These are phyloP conservation scores for Oegoconia quadripuncta DNA, from an alignment of 2,888 invertebrate genomes.

Conservation along the genomic window DNA sequence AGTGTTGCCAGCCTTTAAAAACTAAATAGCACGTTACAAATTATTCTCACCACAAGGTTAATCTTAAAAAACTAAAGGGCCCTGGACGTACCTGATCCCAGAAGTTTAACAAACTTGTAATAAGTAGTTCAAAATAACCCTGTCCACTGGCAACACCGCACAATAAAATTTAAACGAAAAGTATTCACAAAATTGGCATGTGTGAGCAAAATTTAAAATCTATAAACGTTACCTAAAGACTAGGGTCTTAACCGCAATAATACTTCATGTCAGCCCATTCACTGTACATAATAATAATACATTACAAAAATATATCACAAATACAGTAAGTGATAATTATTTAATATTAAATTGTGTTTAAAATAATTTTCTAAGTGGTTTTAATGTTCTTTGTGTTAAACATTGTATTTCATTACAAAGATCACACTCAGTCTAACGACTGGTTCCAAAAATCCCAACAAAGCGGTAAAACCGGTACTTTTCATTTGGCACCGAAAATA, in stretches of 20 bases:
- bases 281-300: too few species aligned
- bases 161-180: constrained; percentile 17
- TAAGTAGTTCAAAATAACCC: too few species aligned
- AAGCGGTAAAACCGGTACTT: too few species aligned
- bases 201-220: constrained; percentile 63
- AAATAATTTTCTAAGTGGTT: constrained; percentile 22
- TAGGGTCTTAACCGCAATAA: constrained; percentile 62
- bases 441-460: background rate
- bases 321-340: constrained; percentile 46
- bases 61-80: too few species aligned
- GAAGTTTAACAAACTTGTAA: too few species aligned
- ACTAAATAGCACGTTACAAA: too few species aligned
- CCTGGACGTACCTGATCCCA: too few species aligned
- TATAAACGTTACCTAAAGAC: constrained; percentile 64
- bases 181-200: constrained; percentile 38
- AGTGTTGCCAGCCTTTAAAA: too few species aligned
- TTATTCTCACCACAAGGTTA: too few species aligned
- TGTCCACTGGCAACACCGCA: constrained; percentile 27
- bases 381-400: constrained; percentile 2
- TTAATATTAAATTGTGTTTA: constrained; percentile 26
- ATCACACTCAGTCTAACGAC: background rate
- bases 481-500: too few species aligned
- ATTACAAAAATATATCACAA: constrained; percentile 53
- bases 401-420: background rate
- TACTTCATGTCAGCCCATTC: constrained; percentile 41